phyloP scores from a whole-genome alignment of 2,888 invertebrate genomes.

The Itoplectis maculator region DNA sequence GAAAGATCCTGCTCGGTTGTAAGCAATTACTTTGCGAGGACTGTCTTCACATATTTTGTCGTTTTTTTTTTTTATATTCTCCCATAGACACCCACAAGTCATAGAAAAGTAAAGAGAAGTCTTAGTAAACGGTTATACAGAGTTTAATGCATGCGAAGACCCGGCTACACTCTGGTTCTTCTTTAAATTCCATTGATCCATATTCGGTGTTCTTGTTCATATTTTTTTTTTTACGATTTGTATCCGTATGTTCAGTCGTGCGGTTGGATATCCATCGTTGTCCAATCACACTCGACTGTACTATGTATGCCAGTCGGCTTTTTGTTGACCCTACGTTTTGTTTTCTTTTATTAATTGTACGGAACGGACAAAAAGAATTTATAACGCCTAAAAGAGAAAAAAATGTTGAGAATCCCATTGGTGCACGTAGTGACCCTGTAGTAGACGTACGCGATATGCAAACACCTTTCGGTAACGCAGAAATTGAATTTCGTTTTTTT shows the following conservation, averaged over 20 bases:
- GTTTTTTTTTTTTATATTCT: constrained; percentile 4
- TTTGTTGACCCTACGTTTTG: constrained; percentile 53
- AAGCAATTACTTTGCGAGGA: constrained; percentile 27
- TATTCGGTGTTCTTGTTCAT: constrained; percentile 16
- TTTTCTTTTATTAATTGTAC: constrained; percentile 23
- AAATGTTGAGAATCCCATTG: constrained; percentile 47
- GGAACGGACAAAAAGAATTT: constrained; percentile 36
- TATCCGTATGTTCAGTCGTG: neutral
- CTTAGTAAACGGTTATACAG: constrained; percentile 25
- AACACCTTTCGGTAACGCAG: constrained; percentile 46
- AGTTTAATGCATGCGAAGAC: constrained; percentile 60
- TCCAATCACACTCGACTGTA: constrained; percentile 37
- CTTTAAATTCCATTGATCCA: constrained; percentile 32
- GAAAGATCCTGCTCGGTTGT: constrained; percentile 46
- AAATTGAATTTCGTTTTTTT: constrained; percentile 42
- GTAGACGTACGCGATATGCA: constrained; percentile 57
- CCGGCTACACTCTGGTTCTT: constrained; percentile 27
- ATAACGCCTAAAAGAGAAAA: constrained; percentile 52
- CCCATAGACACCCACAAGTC: constrained; percentile 28
- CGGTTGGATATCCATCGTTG: constrained; percentile 44
- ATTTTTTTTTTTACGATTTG: constrained; percentile 20
- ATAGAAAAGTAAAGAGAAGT: constrained; percentile 43
- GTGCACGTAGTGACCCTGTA: constrained; percentile 62
- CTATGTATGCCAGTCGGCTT: constrained; percentile 63
- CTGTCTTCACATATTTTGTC: neutral